Evolutionary conservation across 2,797 vertebrate species (phyloP), one percentile per base, ranked within the genome.

Genomic region (Tolypeutes matacus): DNA sequence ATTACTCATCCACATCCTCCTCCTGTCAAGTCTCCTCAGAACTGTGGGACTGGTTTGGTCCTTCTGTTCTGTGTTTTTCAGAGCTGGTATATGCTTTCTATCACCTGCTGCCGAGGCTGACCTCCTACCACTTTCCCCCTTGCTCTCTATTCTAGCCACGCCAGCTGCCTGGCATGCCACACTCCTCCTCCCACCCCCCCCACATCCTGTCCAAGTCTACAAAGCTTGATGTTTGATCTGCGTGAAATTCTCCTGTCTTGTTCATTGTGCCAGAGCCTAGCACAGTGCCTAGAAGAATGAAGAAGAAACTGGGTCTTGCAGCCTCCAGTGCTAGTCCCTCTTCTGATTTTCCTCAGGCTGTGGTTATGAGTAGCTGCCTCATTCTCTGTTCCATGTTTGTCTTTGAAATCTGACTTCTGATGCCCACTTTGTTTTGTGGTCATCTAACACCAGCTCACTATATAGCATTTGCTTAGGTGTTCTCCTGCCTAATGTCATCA

Each of bases 191-290:
- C 58, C 58, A 12, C 15, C 34, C 14, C 29, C 3, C 53, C 53
- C 53, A 56, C 53, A 6, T 56, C 36, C 11, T 5, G 5, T 31
- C 65, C 25, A 0, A 2, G 64, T 18, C 34, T 0, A 20, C 18
- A 17, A 0, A 34, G 0, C 4, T 14, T 23, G 39, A 36, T 64
- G n/a, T 18, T 34, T 46, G 49, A 64, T 53, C 31, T 14, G 46
- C 6, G 11, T 7, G 7, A 15, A 73, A 4, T 21, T 53, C 42
- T 31, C 17, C n/a, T 9, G 29, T 39, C 46, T 36, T 13, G 14
- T 42, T 46, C 5, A 2, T 2, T 18, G 36, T 1, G 0, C 12
- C 10, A 0, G 34, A 3, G 9, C 36, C 81, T 17, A 5, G 49
- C 23, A 15, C 13, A 0, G 34, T 20, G 6, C 70, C 77, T 34